Evolutionary conservation across 2,113 vertebrate species (phyloP).

Genomic region (Caracal caracal): DNA sequence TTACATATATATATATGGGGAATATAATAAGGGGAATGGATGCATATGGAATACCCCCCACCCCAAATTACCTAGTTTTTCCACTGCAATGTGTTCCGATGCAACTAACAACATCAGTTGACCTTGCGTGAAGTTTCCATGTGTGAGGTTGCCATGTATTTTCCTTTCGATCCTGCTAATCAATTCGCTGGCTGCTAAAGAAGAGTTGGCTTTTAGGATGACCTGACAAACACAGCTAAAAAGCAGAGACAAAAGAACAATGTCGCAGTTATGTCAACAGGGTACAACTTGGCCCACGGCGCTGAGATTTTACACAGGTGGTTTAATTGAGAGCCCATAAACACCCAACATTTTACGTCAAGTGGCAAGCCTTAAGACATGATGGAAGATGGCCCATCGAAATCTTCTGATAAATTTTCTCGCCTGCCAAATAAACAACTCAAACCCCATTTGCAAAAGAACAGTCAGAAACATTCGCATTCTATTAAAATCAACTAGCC

Average conservation of each 20-base stretch:
- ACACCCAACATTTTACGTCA: slow-evolving; percentile 20
- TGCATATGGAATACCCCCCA: not conserved
- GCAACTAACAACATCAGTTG: slow-evolving; percentile 59
- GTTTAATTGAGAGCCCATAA: not conserved
- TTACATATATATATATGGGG: too few species aligned
- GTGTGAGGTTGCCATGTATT: slow-evolving; percentile 63
- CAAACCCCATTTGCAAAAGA: slow-evolving; percentile 54
- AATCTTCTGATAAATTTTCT: slow-evolving; percentile 50
- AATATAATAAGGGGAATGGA: not conserved
- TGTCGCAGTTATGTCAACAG: not conserved
- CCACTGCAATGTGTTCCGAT: slow-evolving; percentile 65
- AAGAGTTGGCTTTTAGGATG: slow-evolving; percentile 79
- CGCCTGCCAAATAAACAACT: not conserved
- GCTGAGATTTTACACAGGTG: not conserved
- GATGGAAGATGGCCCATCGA: not conserved
- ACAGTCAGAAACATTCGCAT: slow-evolving; percentile 1
- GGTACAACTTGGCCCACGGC: not conserved
- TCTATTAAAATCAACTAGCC: slow-evolving; percentile 24
- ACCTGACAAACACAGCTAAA: slow-evolving; percentile 79
- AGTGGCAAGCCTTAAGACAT: slow-evolving; percentile 10
- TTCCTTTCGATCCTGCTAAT: slow-evolving; percentile 64
- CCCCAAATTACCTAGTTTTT: slow-evolving; percentile 80
- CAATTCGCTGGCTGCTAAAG: slow-evolving; percentile 37
- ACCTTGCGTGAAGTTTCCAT: slow-evolving; percentile 59
- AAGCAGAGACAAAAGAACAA: slow-evolving; percentile 52